Conservation (phyloP, 2,113 vertebrate genomes). For the Chlorocebus sabaeus region DNA sequence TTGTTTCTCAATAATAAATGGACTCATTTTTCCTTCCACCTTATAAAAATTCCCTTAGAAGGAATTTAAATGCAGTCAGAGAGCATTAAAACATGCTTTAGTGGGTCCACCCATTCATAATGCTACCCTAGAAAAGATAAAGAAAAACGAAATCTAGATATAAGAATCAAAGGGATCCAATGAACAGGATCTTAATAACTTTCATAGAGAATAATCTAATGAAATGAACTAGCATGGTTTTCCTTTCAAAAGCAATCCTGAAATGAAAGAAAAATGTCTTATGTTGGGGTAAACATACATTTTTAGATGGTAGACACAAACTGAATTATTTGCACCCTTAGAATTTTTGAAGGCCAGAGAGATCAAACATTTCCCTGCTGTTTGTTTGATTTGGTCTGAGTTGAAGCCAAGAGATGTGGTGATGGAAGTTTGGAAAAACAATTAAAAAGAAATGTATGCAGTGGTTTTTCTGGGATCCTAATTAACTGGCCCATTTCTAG, state of each 20-base stretch:
- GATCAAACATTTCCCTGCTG: conserved; percentile 67
- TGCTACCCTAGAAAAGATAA: conserved; percentile 39
- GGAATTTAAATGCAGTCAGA: conserved; percentile 44
- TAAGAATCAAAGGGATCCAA: conserved; percentile 11
- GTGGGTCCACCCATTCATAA: conserved; percentile 60
- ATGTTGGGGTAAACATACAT: conserved; percentile 51
- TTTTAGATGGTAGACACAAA: conserved; percentile 46
- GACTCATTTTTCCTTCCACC: conserved; percentile 47
- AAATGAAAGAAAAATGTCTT: conserved; percentile 61
- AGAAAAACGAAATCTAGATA: conserved; percentile 20
- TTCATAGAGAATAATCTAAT: conserved; percentile 29
- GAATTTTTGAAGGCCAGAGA: conserved; percentile 54
- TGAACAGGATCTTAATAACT: not conserved
- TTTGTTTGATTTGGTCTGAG: conserved; percentile 79
- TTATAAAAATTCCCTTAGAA: conserved; percentile 60
- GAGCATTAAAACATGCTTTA: conserved; percentile 53
- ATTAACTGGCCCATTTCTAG: conserved; percentile 80
- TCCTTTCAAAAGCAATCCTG: conserved; percentile 51
- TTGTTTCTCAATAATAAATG: conserved; percentile 60
- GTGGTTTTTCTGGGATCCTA: conserved; percentile 78
- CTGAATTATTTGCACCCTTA: conserved; percentile 46
- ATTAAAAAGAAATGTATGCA: conserved; percentile 79
- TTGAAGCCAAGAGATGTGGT: conserved; percentile 76
- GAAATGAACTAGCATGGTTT: conserved; percentile 12
- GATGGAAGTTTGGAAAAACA: conserved; percentile 83